Conservation (phyloP, 2,888 invertebrate species). For the Drepana falcataria region DNA sequence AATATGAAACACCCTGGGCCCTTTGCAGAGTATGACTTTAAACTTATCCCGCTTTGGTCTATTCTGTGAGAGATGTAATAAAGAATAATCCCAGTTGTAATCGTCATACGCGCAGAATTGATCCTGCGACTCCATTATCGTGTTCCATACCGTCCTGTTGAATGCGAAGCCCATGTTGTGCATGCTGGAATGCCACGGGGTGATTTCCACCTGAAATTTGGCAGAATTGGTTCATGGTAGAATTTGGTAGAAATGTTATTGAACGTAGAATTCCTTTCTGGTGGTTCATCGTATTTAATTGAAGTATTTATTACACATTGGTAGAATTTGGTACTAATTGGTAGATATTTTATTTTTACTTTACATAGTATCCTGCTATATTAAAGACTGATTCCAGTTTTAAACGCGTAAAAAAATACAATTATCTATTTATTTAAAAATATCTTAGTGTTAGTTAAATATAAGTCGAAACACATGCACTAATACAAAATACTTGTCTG, state of each 20-base stretch:
- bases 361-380: too few relatives aligned
- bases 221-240: not conserved
- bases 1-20: constrained; percentile 98
- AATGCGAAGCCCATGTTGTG: constrained; percentile 99
- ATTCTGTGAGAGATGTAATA: constrained; percentile 93
- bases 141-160: constrained; percentile 91
- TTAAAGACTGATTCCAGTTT: too few relatives aligned
- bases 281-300: too few relatives aligned
- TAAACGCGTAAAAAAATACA: too few relatives aligned
- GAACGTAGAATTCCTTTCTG: too few relatives aligned
- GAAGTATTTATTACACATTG: too few relatives aligned
- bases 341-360: too few relatives aligned
- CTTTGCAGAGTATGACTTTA: constrained; percentile 92
- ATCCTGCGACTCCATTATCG: constrained; percentile 87
- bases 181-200: constrained; percentile 97
- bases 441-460: too few relatives aligned
- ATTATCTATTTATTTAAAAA: too few relatives aligned
- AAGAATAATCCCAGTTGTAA: constrained; percentile 99
- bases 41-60: constrained; percentile 85
- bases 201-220: constrained; percentile 88
- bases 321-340: too few relatives aligned
- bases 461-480: too few relatives aligned
- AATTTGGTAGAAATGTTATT: not conserved
- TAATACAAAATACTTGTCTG: too few relatives aligned
- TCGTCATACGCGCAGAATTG: constrained; percentile 98